A percentile compares a stretch with the other conserved stretches of the same genome.
These are phyloP conservation scores for Montipora capitata DNA, from an alignment of 92 coral and sea anemone species.

Conservation along the genomic window DNA sequence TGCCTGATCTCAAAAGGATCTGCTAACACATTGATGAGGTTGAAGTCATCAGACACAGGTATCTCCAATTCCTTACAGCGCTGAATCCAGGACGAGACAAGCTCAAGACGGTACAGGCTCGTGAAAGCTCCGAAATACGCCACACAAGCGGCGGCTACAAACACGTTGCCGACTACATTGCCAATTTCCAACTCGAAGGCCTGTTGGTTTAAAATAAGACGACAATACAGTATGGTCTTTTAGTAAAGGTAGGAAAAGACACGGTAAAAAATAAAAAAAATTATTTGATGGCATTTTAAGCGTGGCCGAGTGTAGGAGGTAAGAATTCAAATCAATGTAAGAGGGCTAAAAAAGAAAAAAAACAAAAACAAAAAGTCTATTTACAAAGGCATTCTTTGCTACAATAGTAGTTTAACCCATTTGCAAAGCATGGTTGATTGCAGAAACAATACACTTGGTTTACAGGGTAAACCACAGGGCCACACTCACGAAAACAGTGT, in stretches of 20 bases:
- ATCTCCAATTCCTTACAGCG: constrained; percentile 93
- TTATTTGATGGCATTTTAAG: neutral
- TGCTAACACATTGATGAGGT: constrained; percentile 92
- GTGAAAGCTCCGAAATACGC: constrained; percentile 99
- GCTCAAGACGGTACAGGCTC: constrained; percentile 91
- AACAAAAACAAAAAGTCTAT: too few species aligned
- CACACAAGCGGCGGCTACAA: constrained; percentile 98
- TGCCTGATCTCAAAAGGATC: constrained; percentile 98
- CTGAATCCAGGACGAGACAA: constrained; percentile 92
- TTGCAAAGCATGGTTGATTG: too few species aligned
- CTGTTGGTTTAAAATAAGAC: constrained; percentile 44
- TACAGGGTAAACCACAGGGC: too few species aligned
- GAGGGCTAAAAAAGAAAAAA: too few species aligned
- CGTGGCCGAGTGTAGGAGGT: too few species aligned
- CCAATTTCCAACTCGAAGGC: constrained; percentile 99
- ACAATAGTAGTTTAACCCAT: too few species aligned
- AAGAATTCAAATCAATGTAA: too few species aligned
- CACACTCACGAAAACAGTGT: too few species aligned
- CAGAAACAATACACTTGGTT: too few species aligned
- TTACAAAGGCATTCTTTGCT: too few species aligned
- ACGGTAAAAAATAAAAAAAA: neutral
- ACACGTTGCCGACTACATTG: constrained; percentile 98
- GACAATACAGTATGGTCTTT: too few species aligned
- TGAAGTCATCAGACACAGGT: constrained; percentile 98
- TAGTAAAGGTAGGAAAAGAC: neutral